Evolutionary conservation across 2,888 invertebrate species (phyloP), one percentile per base, ranked within the genome.

Genomic region (Meghimatium bilineatum): DNA sequence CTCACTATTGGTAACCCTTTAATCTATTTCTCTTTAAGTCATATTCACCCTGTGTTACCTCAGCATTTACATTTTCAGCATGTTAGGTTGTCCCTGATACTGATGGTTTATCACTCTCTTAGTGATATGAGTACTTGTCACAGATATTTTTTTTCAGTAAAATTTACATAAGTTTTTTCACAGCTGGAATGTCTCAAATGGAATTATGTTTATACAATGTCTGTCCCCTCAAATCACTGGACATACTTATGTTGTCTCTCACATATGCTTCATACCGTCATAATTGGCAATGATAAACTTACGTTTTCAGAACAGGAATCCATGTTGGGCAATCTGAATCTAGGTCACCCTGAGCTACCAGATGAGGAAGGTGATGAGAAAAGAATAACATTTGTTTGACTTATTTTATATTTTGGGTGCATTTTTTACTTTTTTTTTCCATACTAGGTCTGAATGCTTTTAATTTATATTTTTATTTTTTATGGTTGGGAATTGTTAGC

Each of bases 221-320:
- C n/a, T n/a, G n/a, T n/a, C 23, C 29, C 29, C 12, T 5, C 63
- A 63, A 63, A 29, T 63, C 63, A 23, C 63, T 63, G 26, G 63
- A 12, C 29, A 63, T 63, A 12, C 29, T 63, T 63, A 63, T n/a
- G 63, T n/a, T n/a, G 29, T 63, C 17, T 56, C 10, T 23, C 26
- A 10, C 23, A 29, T 63, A 29, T 63, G 10, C 26, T 63, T 63
- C 1, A 49, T 74, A 49, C 76, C 20, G 20, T 34, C 23, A 36
- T 76, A 76, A 76, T 34, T 60, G 60, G 52, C 56, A 32, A 76
- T 56, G 3, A 76, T 60, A 56, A 56, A 77, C 63, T 77, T 77
- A 44, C 66, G 77, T 76, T 84, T 84, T 80, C 84, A 84, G 84
- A 80, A n/a, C 84, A 84, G 84, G 84, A 84, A 84, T 75, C 75